Base-by-base conservation (phyloP, 2,113 vertebrate genomes). In the Neolamprologus cancellatus region DNA sequence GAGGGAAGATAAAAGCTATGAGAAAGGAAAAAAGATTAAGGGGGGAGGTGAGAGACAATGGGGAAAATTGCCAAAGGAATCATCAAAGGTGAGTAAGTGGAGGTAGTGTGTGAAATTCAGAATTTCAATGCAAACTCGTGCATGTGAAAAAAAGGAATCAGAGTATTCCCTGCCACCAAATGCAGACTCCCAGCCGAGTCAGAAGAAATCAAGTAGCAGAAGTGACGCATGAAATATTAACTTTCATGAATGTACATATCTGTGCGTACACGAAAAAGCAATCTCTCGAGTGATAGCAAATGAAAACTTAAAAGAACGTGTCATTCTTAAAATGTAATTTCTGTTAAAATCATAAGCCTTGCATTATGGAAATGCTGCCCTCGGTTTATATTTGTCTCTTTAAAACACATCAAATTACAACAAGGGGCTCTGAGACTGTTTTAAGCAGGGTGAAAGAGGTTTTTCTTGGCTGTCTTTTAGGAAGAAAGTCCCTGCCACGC, bases 51-150 rank as follows among this genome's bases (percentile, higher is more conserved):
- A 89, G 82, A 90, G 46, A 93, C 79, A 92, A 87, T 84, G 48
- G 74, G 69, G 14, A 55, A 88, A 89, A 87, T 64, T 83, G 87
- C 78, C 78, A 91, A 84, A 76, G 89, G 88, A 92, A 74, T 36
- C 88, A 89, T 92, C 84, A 94, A 94, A 93, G 89, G 93, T 94
- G 89, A 92, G 34, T 11, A 18, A 86, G 84, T 59, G 59, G 81
- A 86, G 83, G 71, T 25, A 64, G 83, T 36, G 71, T 71, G 84
- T 86, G 79, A 91, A 91, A 91, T 9, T 11, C 81, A 85, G 86
- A 89, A 54, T 11, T 20, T 14, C 25, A 54, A 81, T 39, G 36
- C 44, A 76, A 81, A 82, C 34, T 18, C 4, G 3, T n/a, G 54
- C 4, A 34, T n/a, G 74, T 30, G 8, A 79, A 82, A 83, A 79